Evolutionary conservation across 2,888 invertebrate genomes (phyloP).

Genomic region (Phortica okadai): DNA sequence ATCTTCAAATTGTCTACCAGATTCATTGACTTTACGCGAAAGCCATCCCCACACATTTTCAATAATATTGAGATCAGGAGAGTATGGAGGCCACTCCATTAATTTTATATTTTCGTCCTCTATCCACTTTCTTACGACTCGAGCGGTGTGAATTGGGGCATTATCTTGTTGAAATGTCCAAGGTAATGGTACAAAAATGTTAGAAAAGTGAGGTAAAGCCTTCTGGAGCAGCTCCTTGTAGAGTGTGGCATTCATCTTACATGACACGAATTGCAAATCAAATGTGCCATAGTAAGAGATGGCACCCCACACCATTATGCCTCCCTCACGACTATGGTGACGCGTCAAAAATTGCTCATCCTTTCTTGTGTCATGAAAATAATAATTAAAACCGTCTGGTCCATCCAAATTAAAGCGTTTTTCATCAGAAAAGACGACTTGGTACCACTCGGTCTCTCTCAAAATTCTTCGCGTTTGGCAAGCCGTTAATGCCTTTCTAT

Average conservation of each 20-base stretch:
- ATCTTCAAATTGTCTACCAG: slow-evolving; percentile 39
- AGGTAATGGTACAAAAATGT: slow-evolving; percentile 40
- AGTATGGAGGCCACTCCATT: slow-evolving; percentile 38
- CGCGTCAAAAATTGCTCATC: slow-evolving; percentile 29
- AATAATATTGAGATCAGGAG: too few relatives aligned
- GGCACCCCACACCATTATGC: too few relatives aligned
- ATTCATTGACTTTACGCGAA: slow-evolving; percentile 38
- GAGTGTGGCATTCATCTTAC: slow-evolving; percentile 37
- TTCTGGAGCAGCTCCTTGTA: slow-evolving; percentile 38
- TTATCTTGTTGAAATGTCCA: slow-evolving; percentile 46
- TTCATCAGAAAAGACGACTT: slow-evolving; percentile 25
- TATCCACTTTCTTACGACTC: slow-evolving; percentile 37
- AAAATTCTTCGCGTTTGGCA: slow-evolving; percentile 28
- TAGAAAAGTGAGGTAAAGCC: slow-evolving; percentile 39
- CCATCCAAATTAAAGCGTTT: slow-evolving; percentile 30
- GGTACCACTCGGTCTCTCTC: slow-evolving; percentile 21
- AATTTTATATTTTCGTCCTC: slow-evolving; percentile 36
- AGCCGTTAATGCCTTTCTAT: slow-evolving; percentile 15
- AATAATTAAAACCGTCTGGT: background rate
- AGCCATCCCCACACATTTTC: too few relatives aligned
- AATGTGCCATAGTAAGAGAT: slow-evolving; percentile 44
- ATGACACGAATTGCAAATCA: slow-evolving; percentile 40
- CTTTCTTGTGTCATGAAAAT: slow-evolving; percentile 29
- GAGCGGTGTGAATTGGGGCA: slow-evolving; percentile 38
- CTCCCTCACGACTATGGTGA: too few relatives aligned